These are phyloP conservation scores for Parazoanthus darwini DNA, from an alignment of 92 coral and sea anemone genomes.

Conservation along the genomic window DNA sequence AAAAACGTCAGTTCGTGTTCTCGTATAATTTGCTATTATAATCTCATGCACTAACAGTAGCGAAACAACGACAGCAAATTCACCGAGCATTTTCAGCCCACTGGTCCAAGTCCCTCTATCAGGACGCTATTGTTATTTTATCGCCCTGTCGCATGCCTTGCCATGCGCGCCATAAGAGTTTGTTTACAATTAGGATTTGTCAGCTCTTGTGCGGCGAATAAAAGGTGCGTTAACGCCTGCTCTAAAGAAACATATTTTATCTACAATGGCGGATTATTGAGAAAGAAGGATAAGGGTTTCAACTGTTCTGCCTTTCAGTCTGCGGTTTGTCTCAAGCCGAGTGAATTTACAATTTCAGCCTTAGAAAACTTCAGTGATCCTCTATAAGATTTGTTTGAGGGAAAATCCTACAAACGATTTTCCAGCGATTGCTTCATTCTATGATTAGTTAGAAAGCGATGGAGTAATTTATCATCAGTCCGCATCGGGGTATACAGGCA, in stretches of 20 bases:
- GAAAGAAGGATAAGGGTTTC: not conserved
- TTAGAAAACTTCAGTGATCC: not conserved
- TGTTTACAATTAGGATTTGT: conserved; percentile 9
- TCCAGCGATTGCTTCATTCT: not conserved
- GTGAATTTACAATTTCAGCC: not conserved
- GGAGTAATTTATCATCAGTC: not conserved
- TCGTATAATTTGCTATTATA: not conserved
- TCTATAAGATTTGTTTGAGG: not conserved
- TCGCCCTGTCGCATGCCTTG: conserved; percentile 27
- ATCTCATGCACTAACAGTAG: not conserved
- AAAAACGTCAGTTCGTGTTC: not conserved
- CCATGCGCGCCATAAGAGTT: conserved; percentile 14
- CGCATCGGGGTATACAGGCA: not conserved
- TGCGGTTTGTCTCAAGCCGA: not conserved
- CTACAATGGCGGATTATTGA: conserved; percentile 15
- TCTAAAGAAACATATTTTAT: not conserved
- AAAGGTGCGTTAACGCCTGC: conserved; percentile 6
- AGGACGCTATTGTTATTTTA: not conserved
- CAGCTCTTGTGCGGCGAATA: not conserved
- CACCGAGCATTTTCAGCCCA: not conserved
- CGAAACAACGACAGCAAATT: not conserved
- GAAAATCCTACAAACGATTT: not conserved
- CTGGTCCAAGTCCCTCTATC: not conserved
- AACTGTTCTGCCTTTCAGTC: not conserved
- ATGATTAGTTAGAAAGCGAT: not conserved